Conservation (phyloP, 1,140 invertebrate species). For the Platorchestia sp. region DNA sequence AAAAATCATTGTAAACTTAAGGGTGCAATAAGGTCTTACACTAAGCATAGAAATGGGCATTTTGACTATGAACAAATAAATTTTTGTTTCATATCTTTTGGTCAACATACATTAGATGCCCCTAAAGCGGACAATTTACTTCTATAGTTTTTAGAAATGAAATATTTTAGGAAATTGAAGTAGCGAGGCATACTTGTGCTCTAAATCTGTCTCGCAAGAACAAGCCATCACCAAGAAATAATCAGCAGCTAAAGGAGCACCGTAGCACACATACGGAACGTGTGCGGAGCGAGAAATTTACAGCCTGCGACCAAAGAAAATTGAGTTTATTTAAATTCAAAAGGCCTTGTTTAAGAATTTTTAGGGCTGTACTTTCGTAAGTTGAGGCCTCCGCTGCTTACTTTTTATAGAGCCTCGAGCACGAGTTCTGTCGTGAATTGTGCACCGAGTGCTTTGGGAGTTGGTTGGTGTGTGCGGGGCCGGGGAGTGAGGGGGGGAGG, state of each 20-base stretch:
- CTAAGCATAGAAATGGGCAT: too few relatives aligned
- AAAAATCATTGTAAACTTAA: too few relatives aligned
- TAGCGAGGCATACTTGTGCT: neutral
- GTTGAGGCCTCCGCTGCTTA: neutral
- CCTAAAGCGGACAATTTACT: too few relatives aligned
- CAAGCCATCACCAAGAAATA: neutral
- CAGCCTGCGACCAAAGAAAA: neutral
- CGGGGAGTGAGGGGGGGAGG: neutral
- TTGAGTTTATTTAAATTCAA: conserved; percentile 13
- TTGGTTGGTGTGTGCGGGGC: neutral
- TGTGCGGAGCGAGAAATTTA: neutral
- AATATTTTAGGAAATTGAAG: neutral
- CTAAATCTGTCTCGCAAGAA: neutral
- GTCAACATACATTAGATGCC: too few relatives aligned
- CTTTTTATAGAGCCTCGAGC: neutral
- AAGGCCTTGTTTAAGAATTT: neutral
- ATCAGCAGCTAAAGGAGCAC: neutral
- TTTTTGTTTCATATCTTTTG: too few relatives aligned
- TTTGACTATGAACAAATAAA: too few relatives aligned
- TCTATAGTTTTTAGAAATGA: neutral
- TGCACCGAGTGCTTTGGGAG: neutral
- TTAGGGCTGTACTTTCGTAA: neutral
- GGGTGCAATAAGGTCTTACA: too few relatives aligned
- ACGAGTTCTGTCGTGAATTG: neutral
- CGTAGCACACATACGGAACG: neutral